Conservation (phyloP, 1,140 invertebrate genomes). For the Drosophila pectinifera region DNA sequence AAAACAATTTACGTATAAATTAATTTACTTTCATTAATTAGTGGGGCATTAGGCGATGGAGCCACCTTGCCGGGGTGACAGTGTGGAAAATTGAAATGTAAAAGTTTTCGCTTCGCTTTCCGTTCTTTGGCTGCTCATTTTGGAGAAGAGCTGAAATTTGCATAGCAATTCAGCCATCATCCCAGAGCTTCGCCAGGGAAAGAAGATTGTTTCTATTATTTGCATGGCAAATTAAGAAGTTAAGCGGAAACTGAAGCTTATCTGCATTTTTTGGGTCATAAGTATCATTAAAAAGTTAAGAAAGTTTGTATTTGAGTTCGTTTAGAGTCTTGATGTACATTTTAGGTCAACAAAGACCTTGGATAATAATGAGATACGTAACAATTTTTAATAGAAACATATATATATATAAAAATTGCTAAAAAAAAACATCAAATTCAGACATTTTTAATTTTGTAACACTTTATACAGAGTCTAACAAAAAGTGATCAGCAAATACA, state of each 20-base stretch:
- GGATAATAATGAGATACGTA: no score
- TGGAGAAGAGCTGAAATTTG: conserved; percentile 50
- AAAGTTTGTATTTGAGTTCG: neutral
- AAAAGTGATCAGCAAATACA: neutral
- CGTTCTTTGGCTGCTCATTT: conserved; percentile 34
- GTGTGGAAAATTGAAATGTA: conserved; percentile 68
- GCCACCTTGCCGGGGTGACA: conserved; percentile 46
- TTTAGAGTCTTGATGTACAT: no score
- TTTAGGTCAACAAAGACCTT: no score
- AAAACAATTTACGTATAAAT: conserved; percentile 80
- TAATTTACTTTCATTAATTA: conserved; percentile 80
- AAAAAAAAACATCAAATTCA: no score
- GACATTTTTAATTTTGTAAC: no score
- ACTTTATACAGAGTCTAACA: no score
- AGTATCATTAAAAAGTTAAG: no score
- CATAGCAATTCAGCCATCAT: conserved; percentile 56
- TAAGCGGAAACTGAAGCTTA: conserved; percentile 27
- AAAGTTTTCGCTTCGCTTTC: conserved; percentile 59
- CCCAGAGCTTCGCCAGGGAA: neutral
- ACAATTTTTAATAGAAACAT: no score
- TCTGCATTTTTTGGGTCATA: conserved; percentile 4
- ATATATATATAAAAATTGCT: no score
- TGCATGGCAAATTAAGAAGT: conserved; percentile 42
- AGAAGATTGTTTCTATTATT: conserved; percentile 28
- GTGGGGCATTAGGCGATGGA: conserved; percentile 60